Evolutionary conservation across 2,888 invertebrate genomes (phyloP).

Genomic region (Synergus itoensis): DNA sequence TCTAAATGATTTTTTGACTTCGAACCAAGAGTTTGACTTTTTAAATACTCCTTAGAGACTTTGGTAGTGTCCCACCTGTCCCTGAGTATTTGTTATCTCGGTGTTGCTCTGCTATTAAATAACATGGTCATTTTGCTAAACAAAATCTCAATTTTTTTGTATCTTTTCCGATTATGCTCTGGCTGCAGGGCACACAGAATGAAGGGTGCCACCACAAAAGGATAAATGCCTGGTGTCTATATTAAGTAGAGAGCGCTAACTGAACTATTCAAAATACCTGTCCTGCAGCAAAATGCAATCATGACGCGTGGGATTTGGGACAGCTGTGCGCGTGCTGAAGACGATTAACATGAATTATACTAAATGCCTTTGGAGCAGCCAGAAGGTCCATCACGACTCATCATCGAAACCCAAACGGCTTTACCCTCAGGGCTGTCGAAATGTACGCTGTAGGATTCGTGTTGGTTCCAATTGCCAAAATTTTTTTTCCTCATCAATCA

Average conservation of each 20-base stretch:
- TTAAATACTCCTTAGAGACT: too few species aligned
- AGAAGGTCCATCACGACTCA: slow-evolving; percentile 52
- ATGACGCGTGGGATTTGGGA: slow-evolving; percentile 72
- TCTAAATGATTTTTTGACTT: too few species aligned
- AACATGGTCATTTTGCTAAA: neutral
- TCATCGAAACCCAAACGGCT: slow-evolving; percentile 36
- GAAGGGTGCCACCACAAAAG: neutral
- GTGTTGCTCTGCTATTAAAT: neutral
- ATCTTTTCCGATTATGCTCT: slow-evolving; percentile 1
- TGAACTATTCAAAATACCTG: slow-evolving; percentile 61
- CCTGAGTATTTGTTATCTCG: neutral
- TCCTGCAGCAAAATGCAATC: slow-evolving; percentile 69
- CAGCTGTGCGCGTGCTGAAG: slow-evolving; percentile 70
- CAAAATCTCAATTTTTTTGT: slow-evolving; percentile 30
- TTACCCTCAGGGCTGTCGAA: slow-evolving; percentile 32
- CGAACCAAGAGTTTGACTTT: too few species aligned
- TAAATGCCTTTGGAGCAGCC: slow-evolving; percentile 53
- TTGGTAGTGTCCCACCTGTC: neutral
- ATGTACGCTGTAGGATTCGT: slow-evolving; percentile 7
- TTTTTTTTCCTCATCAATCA: neutral
- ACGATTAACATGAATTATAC: slow-evolving; percentile 61
- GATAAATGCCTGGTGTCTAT: slow-evolving; percentile 41
- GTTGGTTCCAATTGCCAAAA: neutral
- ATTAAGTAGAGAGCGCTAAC: slow-evolving; percentile 55
- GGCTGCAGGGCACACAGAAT: slow-evolving; percentile 6